Base-by-base conservation (phyloP, 2,113 vertebrate species). In the Pandion haliaetus region DNA sequence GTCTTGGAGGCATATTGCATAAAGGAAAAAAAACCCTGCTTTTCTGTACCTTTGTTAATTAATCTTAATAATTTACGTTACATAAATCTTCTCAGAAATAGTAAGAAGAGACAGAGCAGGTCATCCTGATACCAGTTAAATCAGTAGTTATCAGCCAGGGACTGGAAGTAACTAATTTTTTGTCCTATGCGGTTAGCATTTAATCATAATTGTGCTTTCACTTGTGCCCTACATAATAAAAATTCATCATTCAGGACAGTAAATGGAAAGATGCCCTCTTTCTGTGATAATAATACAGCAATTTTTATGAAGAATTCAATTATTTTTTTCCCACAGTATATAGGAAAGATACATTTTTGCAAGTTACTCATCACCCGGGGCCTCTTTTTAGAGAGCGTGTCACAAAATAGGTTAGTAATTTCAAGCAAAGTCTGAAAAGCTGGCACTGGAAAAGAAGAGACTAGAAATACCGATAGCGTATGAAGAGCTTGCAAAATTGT, bases 131-230 rank as follows among this genome's bases (percentile, higher is more conserved):
- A 78, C 52, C 49, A 94, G 45, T 92, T 97, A 96, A 95, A 96
- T 95, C 49, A 44, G 80, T 81, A 82, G 85, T 90, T 95, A 95
- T 92, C 90, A 96, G 49, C 58, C 78, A 93, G 61, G 49, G 52
- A 90, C 66, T 63, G 12, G 70, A 93, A 96, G 45, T 96, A 88
- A 77, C 92, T 94, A 90, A 94, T 97, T 97, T 98, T 97, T 96
- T 97, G 88, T 96, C 90, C 71, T 91, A 10, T 95, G 78, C 50
- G 54, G 79, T 96, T 98, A 63, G 13, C 83, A 72, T 96, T 97
- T 95, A 77, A 86, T 96, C 54, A 62, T 96, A 97, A 94, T 95
- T 66, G 52, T 83, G 93, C 42, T 85, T 82, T 96, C 88, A 67
- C 59, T 85, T 95, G 55, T 86, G 73, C 88, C 40, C 84, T 95